A percentile compares a stretch with the other conserved stretches of the same genome.
These are phyloP conservation scores for Ditylenchus dipsaci DNA, from an alignment of 1,140 invertebrate species.

Conservation along the genomic window DNA sequence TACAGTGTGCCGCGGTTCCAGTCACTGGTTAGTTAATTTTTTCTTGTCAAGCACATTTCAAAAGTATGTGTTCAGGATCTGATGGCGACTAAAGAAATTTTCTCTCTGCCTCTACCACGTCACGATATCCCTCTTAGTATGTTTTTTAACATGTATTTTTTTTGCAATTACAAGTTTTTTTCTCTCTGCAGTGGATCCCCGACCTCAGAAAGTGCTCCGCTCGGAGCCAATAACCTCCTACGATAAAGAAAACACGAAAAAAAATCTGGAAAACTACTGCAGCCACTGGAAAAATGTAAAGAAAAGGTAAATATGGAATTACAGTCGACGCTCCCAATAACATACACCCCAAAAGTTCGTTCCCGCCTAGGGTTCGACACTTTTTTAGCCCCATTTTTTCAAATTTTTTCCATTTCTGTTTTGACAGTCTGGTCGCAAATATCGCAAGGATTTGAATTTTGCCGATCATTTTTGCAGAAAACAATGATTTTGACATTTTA, in stretches of 20 bases:
- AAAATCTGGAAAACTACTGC: slow-evolving; percentile 28
- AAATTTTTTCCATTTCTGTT: too few relatives aligned
- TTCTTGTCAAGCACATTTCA: neutral
- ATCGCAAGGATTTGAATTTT: too few relatives aligned
- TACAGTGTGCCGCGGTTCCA: neutral
- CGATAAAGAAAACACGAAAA: neutral
- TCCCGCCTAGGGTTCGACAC: too few relatives aligned
- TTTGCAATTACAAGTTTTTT: neutral
- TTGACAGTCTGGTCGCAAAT: too few relatives aligned
- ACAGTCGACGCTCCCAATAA: too few relatives aligned
- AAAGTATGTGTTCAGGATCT: slow-evolving; percentile 25
- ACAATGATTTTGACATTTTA: too few relatives aligned
- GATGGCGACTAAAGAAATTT: slow-evolving; percentile 44
- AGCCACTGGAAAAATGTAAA: slow-evolving; percentile 44
- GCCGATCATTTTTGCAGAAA: too few relatives aligned
- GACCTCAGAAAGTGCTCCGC: slow-evolving; percentile 23
- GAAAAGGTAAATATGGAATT: slow-evolving; percentile 26
- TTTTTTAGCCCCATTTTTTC: too few relatives aligned
- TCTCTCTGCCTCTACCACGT: slow-evolving; percentile 25
- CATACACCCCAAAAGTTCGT: too few relatives aligned
- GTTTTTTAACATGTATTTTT: neutral
- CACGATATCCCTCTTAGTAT: slow-evolving; percentile 12
- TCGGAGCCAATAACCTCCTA: neutral
- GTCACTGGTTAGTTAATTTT: slow-evolving; percentile 3
- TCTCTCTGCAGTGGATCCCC: slow-evolving; percentile 19